Percentiles rank a stretch among this genome's conserved stretches.
Conservation (phyloP, 2,888 invertebrate species). For the Ormia ochracea region DNA sequence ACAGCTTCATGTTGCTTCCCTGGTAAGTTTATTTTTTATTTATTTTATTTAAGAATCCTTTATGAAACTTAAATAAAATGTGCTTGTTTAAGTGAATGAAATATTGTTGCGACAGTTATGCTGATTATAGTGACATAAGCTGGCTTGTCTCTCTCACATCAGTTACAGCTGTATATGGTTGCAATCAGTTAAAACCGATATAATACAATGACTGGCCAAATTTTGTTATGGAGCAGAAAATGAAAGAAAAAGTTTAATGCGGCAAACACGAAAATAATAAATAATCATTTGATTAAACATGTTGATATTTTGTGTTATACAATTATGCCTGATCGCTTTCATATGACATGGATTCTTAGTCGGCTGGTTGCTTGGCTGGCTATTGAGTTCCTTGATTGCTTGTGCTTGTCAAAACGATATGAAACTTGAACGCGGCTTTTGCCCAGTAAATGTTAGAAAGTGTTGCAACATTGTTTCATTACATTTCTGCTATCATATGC, state of each 20-base stretch:
- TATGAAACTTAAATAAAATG: neutral
- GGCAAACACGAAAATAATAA: neutral
- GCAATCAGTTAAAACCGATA: neutral
- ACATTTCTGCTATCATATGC: neutral
- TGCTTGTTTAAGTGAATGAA: constrained; percentile 13
- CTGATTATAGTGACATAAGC: constrained; percentile 22
- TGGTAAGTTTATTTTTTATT: neutral
- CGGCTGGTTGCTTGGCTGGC: neutral
- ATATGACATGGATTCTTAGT: constrained; percentile 9
- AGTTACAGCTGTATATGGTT: constrained; percentile 24
- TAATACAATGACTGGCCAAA: neutral
- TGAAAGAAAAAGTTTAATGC: neutral
- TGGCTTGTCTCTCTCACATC: constrained; percentile 26
- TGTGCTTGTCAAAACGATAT: neutral
- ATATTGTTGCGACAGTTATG: constrained; percentile 16
- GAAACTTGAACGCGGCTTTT: neutral
- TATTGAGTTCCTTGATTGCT: neutral
- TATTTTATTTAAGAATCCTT: neutral
- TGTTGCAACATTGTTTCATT: constrained; percentile 47
- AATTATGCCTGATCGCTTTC: constrained; percentile 52
- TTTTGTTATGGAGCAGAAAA: neutral
- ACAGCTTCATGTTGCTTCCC: neutral
- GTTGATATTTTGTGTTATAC: constrained; percentile 44
- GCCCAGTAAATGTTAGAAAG: constrained; percentile 39
- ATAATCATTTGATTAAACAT: constrained; percentile 38